Base-by-base conservation (phyloP, 2,888 invertebrate species). In the Diabrotica balteata region DNA sequence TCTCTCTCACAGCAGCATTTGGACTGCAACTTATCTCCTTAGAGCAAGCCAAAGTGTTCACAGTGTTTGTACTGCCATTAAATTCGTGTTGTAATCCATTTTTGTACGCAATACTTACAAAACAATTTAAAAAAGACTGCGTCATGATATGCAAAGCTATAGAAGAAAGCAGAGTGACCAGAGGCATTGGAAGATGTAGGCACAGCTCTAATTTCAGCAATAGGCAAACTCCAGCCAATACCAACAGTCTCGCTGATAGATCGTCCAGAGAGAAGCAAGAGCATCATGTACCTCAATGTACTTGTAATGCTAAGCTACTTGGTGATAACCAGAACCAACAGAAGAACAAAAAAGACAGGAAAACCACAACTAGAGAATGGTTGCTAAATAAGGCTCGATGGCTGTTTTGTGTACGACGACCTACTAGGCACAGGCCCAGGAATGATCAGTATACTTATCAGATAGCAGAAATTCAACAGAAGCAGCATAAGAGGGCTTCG, bases 41-140 rank as follows among this genome's bases (percentile, higher is more conserved):
- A 69, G 97, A 97, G 82, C 95, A 96, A 85, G 97, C 98, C 57
- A 98, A 98, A 86, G 92, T 95, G 75, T 96, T 95, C 82, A 97
- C 97, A 3, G 97, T 98, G 51, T 97, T 98, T 83, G 93, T 98
- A 64, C 86, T 98, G 76, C 98, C 98, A 2, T 86, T 98, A 72
- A 98, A 98, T 85, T 95, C 96, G 10, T 98, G 97, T 84, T 97
- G 97, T 85, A 98, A 98, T 85, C 98, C 98, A 0, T 98, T 98
- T 83, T 89, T 98, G 44, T 98, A 98, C 84, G 98, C 98, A 60
- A 97, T 98, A 76, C 90, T 98, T 79, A 98, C 98, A 7, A 97
- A 98, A 82, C 97, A 97, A 84, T 97, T 97, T 84, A 97, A 97
- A 85, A 96, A 96, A 85, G 97, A 98, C 85, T 97, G 97, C 85